Evolutionary conservation across 1,140 invertebrate species (phyloP), one percentile per base, ranked within the genome.

Genomic region (Apis laboriosa): DNA sequence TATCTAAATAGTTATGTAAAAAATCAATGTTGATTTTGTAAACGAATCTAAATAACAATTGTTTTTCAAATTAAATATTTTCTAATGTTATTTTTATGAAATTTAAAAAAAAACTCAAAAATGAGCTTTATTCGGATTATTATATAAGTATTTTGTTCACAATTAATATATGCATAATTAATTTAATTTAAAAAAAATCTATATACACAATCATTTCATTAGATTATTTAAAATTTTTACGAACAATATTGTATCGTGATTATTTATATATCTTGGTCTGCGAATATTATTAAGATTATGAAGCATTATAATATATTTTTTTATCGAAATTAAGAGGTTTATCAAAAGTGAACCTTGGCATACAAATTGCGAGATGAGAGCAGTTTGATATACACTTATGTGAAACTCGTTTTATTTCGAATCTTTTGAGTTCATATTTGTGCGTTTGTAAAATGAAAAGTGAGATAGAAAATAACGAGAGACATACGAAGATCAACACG

Each of bases 321-420:
- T 24, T 13, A 28, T 34, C 34, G 60, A 43, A 55, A 9, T 56
- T 24, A 24, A 8, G 1, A 28, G 5, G 19, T 21, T 49, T 24
- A 43, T 21, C 28, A 24, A 63, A 61, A 81, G 55, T 24, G 58
- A 68, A 68, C 72, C 73, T 75, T 76, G 72, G 72, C 73, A 68
- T 55, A 67, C 24, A 60, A 76, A 58, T 11, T 13, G n/a, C 5
- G 2, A 28, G 66, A 70, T 1, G 56, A 58, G 70, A 43, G 11
- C 56, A 2, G 24, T 11, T 19, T 15, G 2, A 34, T 1, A 17
- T 15, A 19, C 43, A 34, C 51, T 24, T 19, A 64, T 4, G 21
- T 1, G 9, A 21, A 24, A 28, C 19, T 53, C 19, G 51, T 43
- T 53, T 9, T 78, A 11, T 28, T 13, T 17, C 53, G n/a, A 28